Conservation (phyloP, 30 jellyfish, hydroid and myxozoan genomes). For the Catostylus mosaicus region DNA sequence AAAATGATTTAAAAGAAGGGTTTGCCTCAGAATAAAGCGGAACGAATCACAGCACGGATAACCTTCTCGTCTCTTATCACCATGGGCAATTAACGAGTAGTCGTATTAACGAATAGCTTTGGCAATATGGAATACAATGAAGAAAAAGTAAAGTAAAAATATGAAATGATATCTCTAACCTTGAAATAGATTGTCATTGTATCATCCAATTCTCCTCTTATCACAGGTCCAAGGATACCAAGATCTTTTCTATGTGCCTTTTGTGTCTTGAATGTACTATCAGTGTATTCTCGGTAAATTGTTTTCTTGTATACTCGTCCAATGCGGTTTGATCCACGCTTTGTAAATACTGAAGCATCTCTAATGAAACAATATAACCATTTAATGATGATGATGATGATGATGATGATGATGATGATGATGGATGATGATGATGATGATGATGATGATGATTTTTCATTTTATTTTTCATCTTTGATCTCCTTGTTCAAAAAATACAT, state of each 20-base stretch:
- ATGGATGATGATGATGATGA: background rate
- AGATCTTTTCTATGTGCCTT: constrained; percentile 36
- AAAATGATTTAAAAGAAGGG: too few relatives aligned
- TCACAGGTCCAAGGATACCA: constrained; percentile 74
- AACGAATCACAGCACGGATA: too few relatives aligned
- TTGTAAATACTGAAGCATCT: constrained; percentile 72
- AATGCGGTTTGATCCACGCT: constrained; percentile 51
- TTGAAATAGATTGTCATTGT: constrained; percentile 45
- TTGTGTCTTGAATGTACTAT: constrained; percentile 31
- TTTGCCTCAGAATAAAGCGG: too few relatives aligned
- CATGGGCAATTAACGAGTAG: too few relatives aligned
- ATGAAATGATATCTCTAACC: too few relatives aligned
- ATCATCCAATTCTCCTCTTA: constrained; percentile 70
- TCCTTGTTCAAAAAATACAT: too few relatives aligned
- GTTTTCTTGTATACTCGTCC: constrained; percentile 71
- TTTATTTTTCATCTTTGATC: too few relatives aligned
- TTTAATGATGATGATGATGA: background rate
- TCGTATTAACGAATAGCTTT: too few relatives aligned
- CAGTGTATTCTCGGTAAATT: constrained; percentile 63
- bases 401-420: background rate
- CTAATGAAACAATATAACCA: background rate
- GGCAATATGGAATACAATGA: too few relatives aligned
- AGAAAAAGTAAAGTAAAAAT: too few relatives aligned
- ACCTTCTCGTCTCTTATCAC: too few relatives aligned
- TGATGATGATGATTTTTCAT: background rate